A percentile compares a stretch with the other conserved stretches of the same genome.
These are phyloP conservation scores for Botia almorhae DNA, from an alignment of 2,797 vertebrate genomes.

Conservation along the genomic window DNA sequence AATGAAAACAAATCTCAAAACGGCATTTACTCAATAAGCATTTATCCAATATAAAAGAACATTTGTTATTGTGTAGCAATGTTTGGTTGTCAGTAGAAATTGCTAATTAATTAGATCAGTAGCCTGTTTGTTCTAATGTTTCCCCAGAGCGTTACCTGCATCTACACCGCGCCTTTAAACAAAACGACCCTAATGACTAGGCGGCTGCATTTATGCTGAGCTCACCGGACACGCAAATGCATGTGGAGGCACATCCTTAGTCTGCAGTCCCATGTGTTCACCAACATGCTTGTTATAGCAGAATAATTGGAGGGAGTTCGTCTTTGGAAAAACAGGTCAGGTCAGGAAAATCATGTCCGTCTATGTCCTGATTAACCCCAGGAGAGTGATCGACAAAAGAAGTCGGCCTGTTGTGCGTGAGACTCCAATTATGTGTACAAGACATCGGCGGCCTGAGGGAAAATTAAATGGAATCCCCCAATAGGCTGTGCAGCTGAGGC, in stretches of 20 bases:
- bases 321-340: slow-evolving; percentile 90
- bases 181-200: slow-evolving; percentile 72
- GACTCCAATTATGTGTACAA: slow-evolving; percentile 99
- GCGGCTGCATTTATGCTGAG: slow-evolving; percentile 49
- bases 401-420: slow-evolving; percentile 90
- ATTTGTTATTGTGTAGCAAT: not conserved
- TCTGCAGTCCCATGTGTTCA: slow-evolving; percentile 58
- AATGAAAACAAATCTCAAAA: not conserved
- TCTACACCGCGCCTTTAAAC: not conserved
- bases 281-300: slow-evolving; percentile 87
- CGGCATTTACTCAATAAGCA: not conserved
- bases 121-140: not conserved
- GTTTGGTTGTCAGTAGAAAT: slow-evolving; percentile 9
- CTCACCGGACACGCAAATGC: slow-evolving; percentile 25
- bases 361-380: slow-evolving; percentile 94
- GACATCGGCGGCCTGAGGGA: slow-evolving; percentile 92
- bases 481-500: slow-evolving; percentile 87
- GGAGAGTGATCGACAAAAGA: slow-evolving; percentile 97
- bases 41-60: not conserved
- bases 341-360: slow-evolving; percentile 95
- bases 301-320: slow-evolving; percentile 91
- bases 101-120: not conserved
- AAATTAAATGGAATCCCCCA: slow-evolving; percentile 98
- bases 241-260: slow-evolving; percentile 44
- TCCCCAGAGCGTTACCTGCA: not conserved